Evolutionary conservation across 1,140 invertebrate species (phyloP).

Genomic region (Lamellibrachia luymesi): DNA sequence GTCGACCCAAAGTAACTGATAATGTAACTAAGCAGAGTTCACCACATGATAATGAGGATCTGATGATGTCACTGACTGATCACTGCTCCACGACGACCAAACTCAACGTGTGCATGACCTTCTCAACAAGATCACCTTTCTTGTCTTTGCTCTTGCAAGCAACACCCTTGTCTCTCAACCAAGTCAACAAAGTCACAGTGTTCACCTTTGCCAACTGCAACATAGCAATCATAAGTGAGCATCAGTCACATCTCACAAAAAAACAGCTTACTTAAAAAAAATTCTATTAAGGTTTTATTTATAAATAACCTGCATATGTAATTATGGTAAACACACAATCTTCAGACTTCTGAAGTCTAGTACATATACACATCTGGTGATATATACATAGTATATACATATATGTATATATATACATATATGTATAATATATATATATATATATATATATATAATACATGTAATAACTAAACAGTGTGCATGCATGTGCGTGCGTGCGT

Average conservation of each 20-base stretch:
- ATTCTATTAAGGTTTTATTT: neutral
- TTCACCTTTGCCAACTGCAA: constrained; percentile 42
- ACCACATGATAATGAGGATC: neutral
- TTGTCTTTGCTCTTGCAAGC: constrained; percentile 44
- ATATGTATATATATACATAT: too few relatives aligned
- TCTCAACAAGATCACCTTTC: constrained; percentile 41
- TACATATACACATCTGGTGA: too few relatives aligned
- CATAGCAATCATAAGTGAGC: constrained; percentile 14
- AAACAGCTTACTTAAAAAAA: too few relatives aligned
- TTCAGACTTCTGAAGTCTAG: too few relatives aligned
- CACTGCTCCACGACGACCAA: neutral
- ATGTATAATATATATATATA: too few relatives aligned
- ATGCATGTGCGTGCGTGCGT: too few relatives aligned
- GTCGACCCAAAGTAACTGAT: neutral
- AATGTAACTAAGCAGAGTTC: neutral
- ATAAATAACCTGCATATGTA: too few relatives aligned
- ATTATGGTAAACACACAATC: too few relatives aligned
- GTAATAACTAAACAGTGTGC: too few relatives aligned
- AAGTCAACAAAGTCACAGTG: constrained; percentile 37
- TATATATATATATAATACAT: too few relatives aligned
- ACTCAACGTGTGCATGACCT: constrained; percentile 24
- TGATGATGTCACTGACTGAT: neutral
- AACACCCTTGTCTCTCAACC: constrained; percentile 40
- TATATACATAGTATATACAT: too few relatives aligned
- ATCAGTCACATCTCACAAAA: neutral